Base-by-base conservation (phyloP, 2,113 vertebrate genomes). In the Aldabrachelys gigantea region DNA sequence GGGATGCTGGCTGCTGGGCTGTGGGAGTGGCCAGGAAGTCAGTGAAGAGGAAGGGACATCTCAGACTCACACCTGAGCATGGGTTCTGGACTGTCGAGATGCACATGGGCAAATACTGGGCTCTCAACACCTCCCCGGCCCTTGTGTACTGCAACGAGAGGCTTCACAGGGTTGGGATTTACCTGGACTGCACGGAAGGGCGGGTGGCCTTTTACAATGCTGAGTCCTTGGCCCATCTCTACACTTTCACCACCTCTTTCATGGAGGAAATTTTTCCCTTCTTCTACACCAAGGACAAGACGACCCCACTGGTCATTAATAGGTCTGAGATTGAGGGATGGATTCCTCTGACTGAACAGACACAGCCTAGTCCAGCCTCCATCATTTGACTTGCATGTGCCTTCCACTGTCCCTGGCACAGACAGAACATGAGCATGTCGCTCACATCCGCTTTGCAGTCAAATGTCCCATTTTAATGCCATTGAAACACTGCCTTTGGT, bases 11-110 rank as follows among this genome's bases (percentile, higher is more conserved):
- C 54, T 91, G 88, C 38, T 96, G 94, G 94, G 92, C 84, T 44
- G 89, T 96, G 35, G 96, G 96, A 13, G 93, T 90, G 21, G 35
- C 80, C 29, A 81, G 49, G 7, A 49, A n/a, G 50, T 31, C 49
- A n/a, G 47, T 50, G 49, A 81, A 10, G 29, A 31, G 31, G 80
- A 81, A 81, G 44, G 80, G 47, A 13, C 17, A 19, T 54, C 52
- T 81, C 31, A 17, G 2, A 5, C 35, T 81, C 17, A 81, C 29
- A 53, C 49, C 49, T 35, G 29, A 81, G 49, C 17, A 52, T 22
- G 80, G 50, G 19, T 50, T 52, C 35, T 53, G 80, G 80, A 21
- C 80, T 27, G 4, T 81, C 9, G 29, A 81, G 50, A 44, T 24
- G 72, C 10, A 25, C 38, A 41, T n/a, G 49, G 49, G 52, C 49